Base-by-base conservation (phyloP, 1,140 invertebrate genomes). In the Psix sp. region DNA sequence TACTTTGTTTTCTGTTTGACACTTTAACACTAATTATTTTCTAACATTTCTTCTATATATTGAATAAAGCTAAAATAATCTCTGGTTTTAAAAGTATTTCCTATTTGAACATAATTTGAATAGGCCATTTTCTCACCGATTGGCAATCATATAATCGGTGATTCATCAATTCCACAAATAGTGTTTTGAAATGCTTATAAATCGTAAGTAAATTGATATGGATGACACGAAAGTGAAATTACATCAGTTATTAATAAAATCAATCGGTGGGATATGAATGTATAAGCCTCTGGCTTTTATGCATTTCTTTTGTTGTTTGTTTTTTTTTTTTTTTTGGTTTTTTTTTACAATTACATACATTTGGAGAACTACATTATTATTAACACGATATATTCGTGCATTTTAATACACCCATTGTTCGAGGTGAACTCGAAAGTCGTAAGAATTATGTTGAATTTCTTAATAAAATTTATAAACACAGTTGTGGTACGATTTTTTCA, bases 51-150 rank as follows among this genome's bases (percentile, higher is more conserved):
- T 26, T 70, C 46, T 17, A 3, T 26, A 70, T 29, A 29, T n/a
- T 29, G 26, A 60, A 46, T 33, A 62, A 60, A 39, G 46, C 48
- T 62, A 54, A 15, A 62, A 48, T 24, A 62, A 54, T 33, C 45
- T 45, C 13, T 56, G 11, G 33, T 54, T 54, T 70, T 56, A 48
- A 56, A 70, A 70, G 26, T 60, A 9, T 26, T 43, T 16, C 62
- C 56, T 70, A 62, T 46, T 70, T 60, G 35, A 62, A 48, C 29
- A 59, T 62, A 11, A 46, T 46, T 80, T 84, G 83, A 76, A 71
- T 84, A 85, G 82, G 83, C 81, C 83, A 77, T 78, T 80, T 76
- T 75, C 45, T 74, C 63, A 45, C 76, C 75, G 65, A 77, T 80
- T 80, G 7, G 14, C 24, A 49, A 38, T 59, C 15, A 82, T 74